Evolutionary conservation across 2,888 invertebrate species (phyloP).

Genomic region (Zaprionus lineosus): DNA sequence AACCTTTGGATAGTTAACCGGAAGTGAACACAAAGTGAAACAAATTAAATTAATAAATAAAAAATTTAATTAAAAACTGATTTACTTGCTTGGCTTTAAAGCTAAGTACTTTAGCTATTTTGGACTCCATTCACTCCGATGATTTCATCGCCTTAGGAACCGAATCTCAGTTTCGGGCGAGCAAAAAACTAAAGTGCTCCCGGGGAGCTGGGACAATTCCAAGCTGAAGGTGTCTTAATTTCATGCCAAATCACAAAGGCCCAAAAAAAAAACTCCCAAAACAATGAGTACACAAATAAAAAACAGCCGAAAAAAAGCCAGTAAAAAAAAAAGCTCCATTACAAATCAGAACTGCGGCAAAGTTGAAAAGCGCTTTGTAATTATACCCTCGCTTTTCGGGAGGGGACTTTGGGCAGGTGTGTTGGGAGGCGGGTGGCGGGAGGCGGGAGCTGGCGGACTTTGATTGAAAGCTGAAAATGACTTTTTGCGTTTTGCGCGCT

Average conservation of each 20-base stretch:
- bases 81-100: too few species aligned
- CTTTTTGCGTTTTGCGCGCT: slow-evolving; percentile 43
- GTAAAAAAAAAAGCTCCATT: slow-evolving; percentile 46
- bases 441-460: slow-evolving; percentile 12
- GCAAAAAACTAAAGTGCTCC: too few species aligned
- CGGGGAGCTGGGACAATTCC: slow-evolving; percentile 13
- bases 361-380: slow-evolving; percentile 70
- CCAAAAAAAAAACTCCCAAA: slow-evolving; percentile 9
- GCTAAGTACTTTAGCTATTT: too few species aligned
- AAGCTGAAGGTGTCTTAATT: slow-evolving; percentile 56
- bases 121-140: too few species aligned
- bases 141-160: too few species aligned
- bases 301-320: slow-evolving; percentile 6
- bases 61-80: too few species aligned
- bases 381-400: slow-evolving; percentile 43
- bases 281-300: slow-evolving; percentile 4
- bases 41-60: too few species aligned
- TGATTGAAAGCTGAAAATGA: slow-evolving; percentile 75
- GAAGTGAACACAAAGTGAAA: too few species aligned
- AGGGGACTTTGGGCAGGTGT: background rate
- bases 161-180: too few species aligned
- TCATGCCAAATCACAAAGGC: slow-evolving; percentile 51
- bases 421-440: background rate
- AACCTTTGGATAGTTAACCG: too few species aligned
- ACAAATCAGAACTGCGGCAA: slow-evolving; percentile 73